These are phyloP conservation scores for Nephrotoma appendiculata DNA, from an alignment of 2,888 invertebrate species.

Conservation along the genomic window DNA sequence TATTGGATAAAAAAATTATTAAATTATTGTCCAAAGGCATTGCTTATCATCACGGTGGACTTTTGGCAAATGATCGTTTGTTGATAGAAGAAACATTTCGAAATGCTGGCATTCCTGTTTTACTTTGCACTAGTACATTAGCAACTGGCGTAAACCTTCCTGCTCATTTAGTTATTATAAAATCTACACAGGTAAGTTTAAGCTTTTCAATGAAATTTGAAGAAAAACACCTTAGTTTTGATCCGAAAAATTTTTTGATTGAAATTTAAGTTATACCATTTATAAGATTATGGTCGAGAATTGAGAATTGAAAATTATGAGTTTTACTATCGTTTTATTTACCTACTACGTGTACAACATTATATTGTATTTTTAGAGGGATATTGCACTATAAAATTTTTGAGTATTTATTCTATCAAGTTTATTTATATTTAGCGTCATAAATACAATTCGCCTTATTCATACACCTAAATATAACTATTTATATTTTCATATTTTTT, in stretches of 20 bases:
- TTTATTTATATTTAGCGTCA: too few species aligned
- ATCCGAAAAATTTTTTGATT: background rate
- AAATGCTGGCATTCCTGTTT: constrained; percentile 47
- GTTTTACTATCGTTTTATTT: background rate
- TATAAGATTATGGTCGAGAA: background rate
- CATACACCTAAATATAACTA: too few species aligned
- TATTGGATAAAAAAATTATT: constrained; percentile 25
- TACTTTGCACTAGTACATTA: constrained; percentile 53
- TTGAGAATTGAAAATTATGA: background rate
- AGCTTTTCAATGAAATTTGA: background rate
- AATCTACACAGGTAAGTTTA: constrained; percentile 42
- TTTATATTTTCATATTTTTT: too few species aligned
- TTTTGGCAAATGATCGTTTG: constrained; percentile 47
- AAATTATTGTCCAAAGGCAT: constrained; percentile 45
- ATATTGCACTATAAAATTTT: too few species aligned
- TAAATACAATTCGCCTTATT: too few species aligned
- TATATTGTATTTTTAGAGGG: too few species aligned
- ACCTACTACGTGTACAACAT: too few species aligned
- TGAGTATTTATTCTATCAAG: too few species aligned
- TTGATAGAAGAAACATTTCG: constrained; percentile 52
- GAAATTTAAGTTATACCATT: background rate
- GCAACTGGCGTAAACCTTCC: constrained; percentile 77
- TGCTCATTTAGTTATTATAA: constrained; percentile 67
- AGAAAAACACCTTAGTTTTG: background rate
- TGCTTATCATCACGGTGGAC: constrained; percentile 67